Percentiles rank a stretch among this genome's conserved stretches.
These are phyloP conservation scores for Crocuta crocuta DNA, from an alignment of 2,113 vertebrate species.

Conservation along the genomic window DNA sequence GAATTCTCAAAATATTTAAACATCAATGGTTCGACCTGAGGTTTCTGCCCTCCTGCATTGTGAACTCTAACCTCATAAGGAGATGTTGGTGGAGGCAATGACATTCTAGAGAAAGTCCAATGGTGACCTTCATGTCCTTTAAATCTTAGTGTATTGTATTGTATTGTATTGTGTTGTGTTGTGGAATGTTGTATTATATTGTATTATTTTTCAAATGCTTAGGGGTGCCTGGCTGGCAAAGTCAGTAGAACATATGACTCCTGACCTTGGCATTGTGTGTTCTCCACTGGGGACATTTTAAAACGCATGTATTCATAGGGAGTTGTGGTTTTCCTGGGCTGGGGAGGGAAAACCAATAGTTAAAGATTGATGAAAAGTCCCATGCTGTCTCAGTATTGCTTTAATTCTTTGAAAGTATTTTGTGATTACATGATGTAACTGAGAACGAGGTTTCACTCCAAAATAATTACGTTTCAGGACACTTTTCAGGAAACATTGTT, in stretches of 20 bases:
- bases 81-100: fast-evolving
- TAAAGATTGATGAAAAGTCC: not conserved
- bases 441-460: not conserved
- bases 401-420: not conserved
- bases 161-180: too few relatives aligned
- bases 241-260: too few relatives aligned
- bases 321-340: not conserved
- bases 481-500: not conserved
- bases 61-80: constrained; percentile 8
- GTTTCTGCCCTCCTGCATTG: not conserved
- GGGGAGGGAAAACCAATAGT: not conserved
- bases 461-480: not conserved
- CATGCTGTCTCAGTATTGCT: not conserved
- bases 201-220: too few relatives aligned
- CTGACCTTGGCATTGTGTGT: too few relatives aligned
- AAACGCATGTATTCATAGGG: not conserved
- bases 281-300: not conserved
- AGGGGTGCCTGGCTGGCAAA: too few relatives aligned
- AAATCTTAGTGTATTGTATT: not conserved
- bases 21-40: not conserved
- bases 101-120: not conserved
- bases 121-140: not conserved
- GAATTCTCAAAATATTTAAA: constrained; percentile 26
- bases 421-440: not conserved
- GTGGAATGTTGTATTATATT: too few relatives aligned